Conservation (phyloP, 2,888 invertebrate genomes). For the Agrotis ipsilon region DNA sequence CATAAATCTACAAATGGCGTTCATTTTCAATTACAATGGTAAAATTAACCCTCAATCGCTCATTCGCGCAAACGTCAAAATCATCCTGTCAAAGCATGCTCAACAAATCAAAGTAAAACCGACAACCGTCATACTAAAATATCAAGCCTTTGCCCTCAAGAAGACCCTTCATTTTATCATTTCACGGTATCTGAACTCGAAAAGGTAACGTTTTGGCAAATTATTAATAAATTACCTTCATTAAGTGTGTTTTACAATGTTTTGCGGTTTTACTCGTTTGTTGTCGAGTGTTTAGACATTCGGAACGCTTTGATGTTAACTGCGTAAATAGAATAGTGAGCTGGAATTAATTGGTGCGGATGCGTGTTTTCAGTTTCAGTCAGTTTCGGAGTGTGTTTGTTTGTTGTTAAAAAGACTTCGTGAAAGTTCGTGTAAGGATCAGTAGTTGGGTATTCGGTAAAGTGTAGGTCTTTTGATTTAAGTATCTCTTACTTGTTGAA, state of each 20-base stretch:
- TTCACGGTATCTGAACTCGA: slow-evolving; percentile 70
- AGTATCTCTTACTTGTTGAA: no score
- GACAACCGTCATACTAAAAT: slow-evolving; percentile 40
- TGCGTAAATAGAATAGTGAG: slow-evolving; percentile 64
- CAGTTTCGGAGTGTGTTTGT: slow-evolving; percentile 12
- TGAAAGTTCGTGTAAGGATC: neutral
- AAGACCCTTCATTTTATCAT: slow-evolving; percentile 53
- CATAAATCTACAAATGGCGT: no score
- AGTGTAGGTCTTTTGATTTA: neutral
- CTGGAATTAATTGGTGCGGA: slow-evolving; percentile 60
- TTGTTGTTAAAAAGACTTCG: slow-evolving; percentile 3
- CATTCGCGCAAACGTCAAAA: slow-evolving; percentile 20
- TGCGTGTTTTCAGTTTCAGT: slow-evolving; percentile 35
- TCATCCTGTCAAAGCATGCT: slow-evolving; percentile 33
- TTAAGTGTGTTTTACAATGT: slow-evolving; percentile 83
- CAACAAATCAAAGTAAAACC: slow-evolving; percentile 44
- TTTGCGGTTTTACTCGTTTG: slow-evolving; percentile 80
- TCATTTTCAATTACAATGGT: no score
- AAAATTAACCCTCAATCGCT: neutral
- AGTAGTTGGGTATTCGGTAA: neutral
- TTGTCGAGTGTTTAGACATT: slow-evolving; percentile 77
- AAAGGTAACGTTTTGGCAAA: slow-evolving; percentile 75
- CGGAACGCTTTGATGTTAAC: slow-evolving; percentile 76
- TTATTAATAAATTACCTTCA: slow-evolving; percentile 86
- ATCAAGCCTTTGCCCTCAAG: slow-evolving; percentile 42